A percentile compares a stretch with the other conserved stretches of the same genome.
Evolutionary conservation across 2,797 vertebrate species (phyloP).

Genomic region (Hipposideros larvatus): DNA sequence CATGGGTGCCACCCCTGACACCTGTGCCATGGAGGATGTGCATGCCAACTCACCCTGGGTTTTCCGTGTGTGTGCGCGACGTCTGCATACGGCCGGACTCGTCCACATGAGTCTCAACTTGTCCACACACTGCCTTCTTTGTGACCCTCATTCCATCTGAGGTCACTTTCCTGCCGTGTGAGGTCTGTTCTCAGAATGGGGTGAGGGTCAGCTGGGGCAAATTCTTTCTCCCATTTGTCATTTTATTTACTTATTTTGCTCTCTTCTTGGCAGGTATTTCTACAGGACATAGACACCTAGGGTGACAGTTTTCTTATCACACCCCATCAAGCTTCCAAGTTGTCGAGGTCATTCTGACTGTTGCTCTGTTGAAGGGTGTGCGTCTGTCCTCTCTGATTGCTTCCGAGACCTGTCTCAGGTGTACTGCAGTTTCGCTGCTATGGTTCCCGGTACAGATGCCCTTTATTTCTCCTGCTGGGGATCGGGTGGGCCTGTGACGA

Average conservation of each 20-base stretch:
- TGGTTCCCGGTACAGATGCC: fast-evolving
- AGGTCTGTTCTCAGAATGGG: neutral
- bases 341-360: neutral
- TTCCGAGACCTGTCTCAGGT: neutral
- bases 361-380: fast-evolving
- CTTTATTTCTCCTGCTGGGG: too few species aligned
- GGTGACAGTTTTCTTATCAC: neutral
- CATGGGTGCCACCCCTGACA: fast-evolving
- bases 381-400: fast-evolving
- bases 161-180: neutral
- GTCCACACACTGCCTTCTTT: too few species aligned
- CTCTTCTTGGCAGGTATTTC: neutral
- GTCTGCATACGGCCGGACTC: too few species aligned
- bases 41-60: fast-evolving
- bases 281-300: neutral
- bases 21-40: fast-evolving
- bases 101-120: fast-evolving
- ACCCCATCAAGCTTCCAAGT: too few species aligned
- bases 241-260: neutral
- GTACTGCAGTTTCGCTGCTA: neutral
- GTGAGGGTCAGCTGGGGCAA: neutral
- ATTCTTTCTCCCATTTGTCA: neutral
- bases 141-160: neutral
- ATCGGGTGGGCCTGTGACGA: neutral
- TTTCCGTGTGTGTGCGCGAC: too few species aligned